Evolutionary conservation across 2,797 vertebrate genomes (phyloP).

Genomic region (Parambassis ranga): DNA sequence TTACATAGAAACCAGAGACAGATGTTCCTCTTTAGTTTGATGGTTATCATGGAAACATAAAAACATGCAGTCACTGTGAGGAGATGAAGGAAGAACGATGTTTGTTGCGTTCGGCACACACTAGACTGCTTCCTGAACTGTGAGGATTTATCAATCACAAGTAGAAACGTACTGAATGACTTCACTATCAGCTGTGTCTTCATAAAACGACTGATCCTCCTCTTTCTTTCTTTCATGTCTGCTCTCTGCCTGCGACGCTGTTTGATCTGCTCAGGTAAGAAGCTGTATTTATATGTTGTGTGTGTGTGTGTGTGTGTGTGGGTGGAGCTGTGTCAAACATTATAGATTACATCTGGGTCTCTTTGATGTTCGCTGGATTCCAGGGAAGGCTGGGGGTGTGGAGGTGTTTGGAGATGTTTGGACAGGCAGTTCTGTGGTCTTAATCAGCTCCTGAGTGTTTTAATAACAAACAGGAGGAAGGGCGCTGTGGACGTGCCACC

Average conservation of each 20-base stretch:
- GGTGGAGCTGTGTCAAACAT: not conserved
- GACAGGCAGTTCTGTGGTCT: not conserved
- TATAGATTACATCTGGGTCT: slow-evolving; percentile 14
- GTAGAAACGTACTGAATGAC: no score
- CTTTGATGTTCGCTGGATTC: slow-evolving; percentile 14
- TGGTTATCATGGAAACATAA: no score
- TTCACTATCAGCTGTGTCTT: no score
- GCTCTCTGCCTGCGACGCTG: not conserved
- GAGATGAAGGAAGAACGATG: no score
- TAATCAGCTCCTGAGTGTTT: not conserved
- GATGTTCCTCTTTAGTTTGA: no score
- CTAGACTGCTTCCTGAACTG: no score
- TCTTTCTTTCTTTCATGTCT: slow-evolving; percentile 53
- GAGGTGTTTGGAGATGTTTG: slow-evolving; percentile 2
- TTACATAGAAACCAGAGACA: no score
- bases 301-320: not conserved
- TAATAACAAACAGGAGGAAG: no score
- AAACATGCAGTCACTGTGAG: no score
- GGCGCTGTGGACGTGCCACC: no score
- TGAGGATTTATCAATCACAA: no score
- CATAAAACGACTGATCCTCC: not conserved
- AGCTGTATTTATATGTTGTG: not conserved
- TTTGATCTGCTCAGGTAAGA: slow-evolving; percentile 53
- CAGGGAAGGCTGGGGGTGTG: slow-evolving; percentile 22
- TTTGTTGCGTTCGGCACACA: no score